Percentiles rank a stretch among this genome's conserved stretches.
phyloP scores from a whole-genome alignment of 2,888 invertebrate species.

The Limnephilus auricula region DNA sequence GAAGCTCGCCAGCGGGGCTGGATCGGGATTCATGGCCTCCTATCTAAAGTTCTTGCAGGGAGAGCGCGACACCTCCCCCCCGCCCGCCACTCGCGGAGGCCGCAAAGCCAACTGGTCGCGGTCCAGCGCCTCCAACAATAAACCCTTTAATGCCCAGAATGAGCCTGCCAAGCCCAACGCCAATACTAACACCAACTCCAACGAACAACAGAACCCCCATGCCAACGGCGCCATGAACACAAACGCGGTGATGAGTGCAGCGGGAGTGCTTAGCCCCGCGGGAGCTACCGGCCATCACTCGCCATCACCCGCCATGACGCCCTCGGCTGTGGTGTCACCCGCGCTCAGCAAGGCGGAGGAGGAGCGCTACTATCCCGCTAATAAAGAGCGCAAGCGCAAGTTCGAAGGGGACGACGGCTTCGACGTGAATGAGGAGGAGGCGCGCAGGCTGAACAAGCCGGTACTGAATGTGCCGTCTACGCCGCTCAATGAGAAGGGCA shows the following conservation, averaged over 20 bases:
- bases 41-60: constrained; percentile 91
- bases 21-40: constrained; percentile 91
- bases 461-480: constrained; percentile 77
- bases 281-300: constrained; percentile 69
- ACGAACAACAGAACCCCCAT: constrained; percentile 71
- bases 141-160: constrained; percentile 68
- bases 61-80: constrained; percentile 89
- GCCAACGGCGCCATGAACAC: constrained; percentile 74
- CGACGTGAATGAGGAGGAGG: constrained; percentile 78
- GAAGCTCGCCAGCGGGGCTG: constrained; percentile 80
- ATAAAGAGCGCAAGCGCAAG: constrained; percentile 84
- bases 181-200: constrained; percentile 53
- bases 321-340: constrained; percentile 74
- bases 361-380: constrained; percentile 83
- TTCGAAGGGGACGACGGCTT: constrained; percentile 84
- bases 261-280: constrained; percentile 67
- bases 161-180: constrained; percentile 68
- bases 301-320: constrained; percentile 71
- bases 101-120: constrained; percentile 83
- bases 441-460: constrained; percentile 74
- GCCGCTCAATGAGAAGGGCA: constrained; percentile 75
- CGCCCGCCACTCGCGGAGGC: constrained; percentile 83
- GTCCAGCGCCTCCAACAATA: constrained; percentile 72
- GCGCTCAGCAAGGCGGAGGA: constrained; percentile 74
- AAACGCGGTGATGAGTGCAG: constrained; percentile 68